Evolutionary conservation across 2,888 invertebrate species (phyloP).

Genomic region (Agrochola lota): DNA sequence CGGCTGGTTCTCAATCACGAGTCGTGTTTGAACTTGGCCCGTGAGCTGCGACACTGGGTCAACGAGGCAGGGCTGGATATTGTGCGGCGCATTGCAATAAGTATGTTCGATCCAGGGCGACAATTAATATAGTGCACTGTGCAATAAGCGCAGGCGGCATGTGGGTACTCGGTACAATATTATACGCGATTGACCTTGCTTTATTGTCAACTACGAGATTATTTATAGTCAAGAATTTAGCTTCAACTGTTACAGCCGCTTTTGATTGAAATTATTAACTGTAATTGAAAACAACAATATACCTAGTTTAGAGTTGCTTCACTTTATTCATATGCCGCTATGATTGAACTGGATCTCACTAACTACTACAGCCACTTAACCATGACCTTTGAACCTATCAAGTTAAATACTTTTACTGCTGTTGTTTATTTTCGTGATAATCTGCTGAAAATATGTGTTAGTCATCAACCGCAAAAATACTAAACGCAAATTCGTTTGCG

Average conservation of each 20-base stretch:
- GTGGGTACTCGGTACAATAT: slow-evolving; percentile 42
- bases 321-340: slow-evolving; percentile 27
- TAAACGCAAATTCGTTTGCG: not conserved
- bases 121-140: slow-evolving; percentile 74
- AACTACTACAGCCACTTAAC: slow-evolving; percentile 46
- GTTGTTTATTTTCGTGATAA: slow-evolving; percentile 3
- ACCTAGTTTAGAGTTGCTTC: slow-evolving; percentile 35
- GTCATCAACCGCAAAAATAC: slow-evolving; percentile 15
- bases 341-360: slow-evolving; percentile 49
- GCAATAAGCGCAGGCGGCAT: slow-evolving; percentile 66
- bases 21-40: slow-evolving; percentile 84
- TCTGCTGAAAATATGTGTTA: not conserved
- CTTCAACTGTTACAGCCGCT: slow-evolving; percentile 66
- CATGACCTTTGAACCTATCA: slow-evolving; percentile 23
- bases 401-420: slow-evolving; percentile 14
- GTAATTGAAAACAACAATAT: slow-evolving; percentile 54
- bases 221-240: slow-evolving; percentile 68
- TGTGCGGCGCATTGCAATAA: slow-evolving; percentile 70
- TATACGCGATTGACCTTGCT: slow-evolving; percentile 60
- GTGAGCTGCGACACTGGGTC: slow-evolving; percentile 78
- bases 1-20: slow-evolving; percentile 69
- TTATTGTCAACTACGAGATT: slow-evolving; percentile 63
- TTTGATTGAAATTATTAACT: slow-evolving; percentile 61
- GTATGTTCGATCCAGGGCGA: slow-evolving; percentile 67
- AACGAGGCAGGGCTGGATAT: slow-evolving; percentile 72